Evolutionary conservation across 1,140 invertebrate species (phyloP), one percentile per base, ranked within the genome.

Genomic region (Drosophila grimshawi): DNA sequence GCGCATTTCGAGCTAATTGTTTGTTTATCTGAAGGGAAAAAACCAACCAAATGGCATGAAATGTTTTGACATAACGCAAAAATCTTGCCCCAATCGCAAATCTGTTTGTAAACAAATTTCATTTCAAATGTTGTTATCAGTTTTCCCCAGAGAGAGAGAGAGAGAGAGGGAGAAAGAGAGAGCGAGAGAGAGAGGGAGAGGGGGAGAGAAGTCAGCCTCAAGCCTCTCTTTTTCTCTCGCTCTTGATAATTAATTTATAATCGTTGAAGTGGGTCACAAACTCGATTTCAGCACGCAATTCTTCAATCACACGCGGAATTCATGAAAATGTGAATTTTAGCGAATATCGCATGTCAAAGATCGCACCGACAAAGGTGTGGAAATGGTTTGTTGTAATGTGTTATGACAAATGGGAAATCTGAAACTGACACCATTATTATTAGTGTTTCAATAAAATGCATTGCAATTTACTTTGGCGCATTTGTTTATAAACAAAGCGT

Each of bases 401-500:
- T 39, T 62, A n/a, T 48, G 45, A 48, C 59, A 53, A 33, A 48
- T 30, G 43, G 56, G 63, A 49, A 62, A 55, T 41, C 32, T 39
- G 49, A 60, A 75, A 57, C 8, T 66, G 74, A 76, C 74, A 76
- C 73, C 48, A 56, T 51, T 41, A 11, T 57, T 57, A 48, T 64
- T 41, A 48, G 35, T 45, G 33, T 43, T 19, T 19, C 19, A 19
- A 46, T 37, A 33, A 39, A 55, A n/a, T 55, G 29, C 29, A 56
- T 64, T 57, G 61, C 67, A 70, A 48, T 56, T 11, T 32, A 57
- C 27, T 46, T 39, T 30, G 32, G 29, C 5, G 37, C 64, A 46
- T 59, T 76, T 71, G 66, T 72, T 76, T 72, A 76, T 72, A 72
- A 72, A 72, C 62, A 76, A 75, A 59, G 30, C 29, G 35, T 4